phyloP scores from a whole-genome alignment of 2,113 vertebrate genomes.

The Campylomormyrus numenius region DNA sequence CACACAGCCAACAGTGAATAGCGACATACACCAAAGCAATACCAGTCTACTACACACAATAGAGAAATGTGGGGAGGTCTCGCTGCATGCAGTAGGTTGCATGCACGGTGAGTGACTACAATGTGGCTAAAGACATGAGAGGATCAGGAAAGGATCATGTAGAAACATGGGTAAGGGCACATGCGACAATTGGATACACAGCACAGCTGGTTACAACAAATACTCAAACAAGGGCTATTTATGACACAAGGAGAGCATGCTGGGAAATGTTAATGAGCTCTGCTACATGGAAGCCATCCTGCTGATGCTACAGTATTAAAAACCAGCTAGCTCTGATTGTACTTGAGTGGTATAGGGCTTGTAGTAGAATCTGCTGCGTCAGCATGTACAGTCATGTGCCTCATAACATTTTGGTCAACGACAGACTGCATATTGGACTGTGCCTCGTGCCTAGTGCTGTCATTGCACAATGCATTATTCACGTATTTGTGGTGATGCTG shows the following conservation, averaged over 20 bases:
- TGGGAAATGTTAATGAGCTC: background rate
- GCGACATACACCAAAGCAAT: background rate
- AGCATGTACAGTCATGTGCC: background rate
- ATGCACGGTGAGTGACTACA: background rate
- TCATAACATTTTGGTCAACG: background rate
- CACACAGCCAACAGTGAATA: background rate
- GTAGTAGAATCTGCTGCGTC: background rate
- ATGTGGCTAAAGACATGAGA: background rate
- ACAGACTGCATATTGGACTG: background rate
- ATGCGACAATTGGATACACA: background rate
- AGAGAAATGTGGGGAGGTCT: background rate
- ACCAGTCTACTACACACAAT: background rate
- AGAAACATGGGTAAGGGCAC: background rate
- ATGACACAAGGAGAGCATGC: background rate
- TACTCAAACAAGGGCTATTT: background rate
- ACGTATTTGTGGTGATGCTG: background rate
- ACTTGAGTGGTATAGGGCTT: background rate
- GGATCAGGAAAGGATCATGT: background rate
- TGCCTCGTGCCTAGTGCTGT: background rate
- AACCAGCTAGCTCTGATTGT: background rate
- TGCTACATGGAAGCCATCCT: background rate
- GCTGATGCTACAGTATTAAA: background rate
- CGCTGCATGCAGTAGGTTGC: background rate
- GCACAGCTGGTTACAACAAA: background rate
- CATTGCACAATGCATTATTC: background rate